These are phyloP conservation scores for Neoscelio sp. DNA, from an alignment of 2,888 invertebrate species.

Conservation along the genomic window DNA sequence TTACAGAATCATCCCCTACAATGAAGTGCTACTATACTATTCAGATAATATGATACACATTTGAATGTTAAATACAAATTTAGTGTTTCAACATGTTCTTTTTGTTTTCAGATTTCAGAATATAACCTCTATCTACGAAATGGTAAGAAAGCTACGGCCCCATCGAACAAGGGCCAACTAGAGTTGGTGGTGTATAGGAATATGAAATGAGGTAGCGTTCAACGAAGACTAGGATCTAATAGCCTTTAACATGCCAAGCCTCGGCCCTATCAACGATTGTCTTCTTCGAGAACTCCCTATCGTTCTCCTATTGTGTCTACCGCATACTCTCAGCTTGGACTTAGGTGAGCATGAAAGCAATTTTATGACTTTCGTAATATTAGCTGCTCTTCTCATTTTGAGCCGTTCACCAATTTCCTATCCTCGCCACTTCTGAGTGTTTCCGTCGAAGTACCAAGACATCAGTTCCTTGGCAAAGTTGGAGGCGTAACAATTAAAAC, in stretches of 20 bases:
- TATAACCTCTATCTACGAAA: slow-evolving; percentile 41
- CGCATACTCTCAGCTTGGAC: slow-evolving; percentile 74
- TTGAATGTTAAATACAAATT: no score
- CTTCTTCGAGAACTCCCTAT: slow-evolving; percentile 76
- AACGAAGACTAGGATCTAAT: slow-evolving; percentile 75
- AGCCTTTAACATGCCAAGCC: slow-evolving; percentile 79
- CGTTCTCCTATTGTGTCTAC: slow-evolving; percentile 75
- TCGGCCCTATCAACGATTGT: slow-evolving; percentile 72
- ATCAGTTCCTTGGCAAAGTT: slow-evolving; percentile 47
- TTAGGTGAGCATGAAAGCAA: slow-evolving; percentile 78
- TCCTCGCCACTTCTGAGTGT: slow-evolving; percentile 36
- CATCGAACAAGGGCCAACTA: slow-evolving; percentile 62
- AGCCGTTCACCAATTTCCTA: neutral
- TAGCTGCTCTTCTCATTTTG: slow-evolving; percentile 16
- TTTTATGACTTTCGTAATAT: slow-evolving; percentile 51
- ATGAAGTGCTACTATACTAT: no score
- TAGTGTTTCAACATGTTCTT: no score
- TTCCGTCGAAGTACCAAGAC: slow-evolving; percentile 35
- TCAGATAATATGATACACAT: no score
- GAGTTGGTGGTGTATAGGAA: slow-evolving; percentile 38
- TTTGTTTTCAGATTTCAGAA: slow-evolving; percentile 58
- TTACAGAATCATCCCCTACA: no score
- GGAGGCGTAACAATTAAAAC: slow-evolving; percentile 52
- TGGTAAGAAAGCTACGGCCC: slow-evolving; percentile 65
- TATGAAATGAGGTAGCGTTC: slow-evolving; percentile 78